Conservation (phyloP, 2,113 vertebrate genomes). For the Stigmatopora argus region DNA sequence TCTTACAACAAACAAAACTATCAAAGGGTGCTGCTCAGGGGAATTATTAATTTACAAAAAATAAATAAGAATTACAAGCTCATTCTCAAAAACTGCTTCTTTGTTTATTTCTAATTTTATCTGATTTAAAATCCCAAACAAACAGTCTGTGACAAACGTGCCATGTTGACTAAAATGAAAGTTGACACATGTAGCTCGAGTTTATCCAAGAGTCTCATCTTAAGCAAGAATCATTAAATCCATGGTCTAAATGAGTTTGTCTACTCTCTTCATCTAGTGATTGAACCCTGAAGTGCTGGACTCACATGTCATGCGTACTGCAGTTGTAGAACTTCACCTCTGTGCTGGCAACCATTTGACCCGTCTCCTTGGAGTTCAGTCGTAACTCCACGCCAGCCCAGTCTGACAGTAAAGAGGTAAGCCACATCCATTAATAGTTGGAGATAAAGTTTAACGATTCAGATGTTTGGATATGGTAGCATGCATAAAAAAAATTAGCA, state of each 20-base stretch:
- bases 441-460: conserved; percentile 3
- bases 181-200: conserved; percentile 56
- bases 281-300: conserved; percentile 27
- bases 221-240: conserved; percentile 53
- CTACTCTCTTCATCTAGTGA: conserved; percentile 41
- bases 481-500: not conserved
- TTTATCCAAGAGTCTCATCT: conserved; percentile 55
- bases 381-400: conserved; percentile 85
- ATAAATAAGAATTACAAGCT: conserved; percentile 11
- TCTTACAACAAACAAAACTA: conserved; percentile 29
- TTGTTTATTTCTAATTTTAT: conserved; percentile 18
- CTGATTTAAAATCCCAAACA: not conserved
- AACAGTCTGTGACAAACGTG: conserved; percentile 41
- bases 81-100: not conserved
- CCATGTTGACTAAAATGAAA: conserved; percentile 57
- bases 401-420: conserved; percentile 65
- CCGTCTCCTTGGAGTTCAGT: conserved; percentile 86
- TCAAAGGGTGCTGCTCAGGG: conserved; percentile 3
- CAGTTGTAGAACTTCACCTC: conserved; percentile 99
- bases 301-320: conserved; percentile 94
- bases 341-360: conserved; percentile 87
- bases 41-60: conserved; percentile 13
- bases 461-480: not conserved
- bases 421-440: not conserved
- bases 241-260: conserved; percentile 53